Evolutionary conservation across 2,888 invertebrate species (phyloP).

Genomic region (Ashinkailepas kermadecensis): DNA sequence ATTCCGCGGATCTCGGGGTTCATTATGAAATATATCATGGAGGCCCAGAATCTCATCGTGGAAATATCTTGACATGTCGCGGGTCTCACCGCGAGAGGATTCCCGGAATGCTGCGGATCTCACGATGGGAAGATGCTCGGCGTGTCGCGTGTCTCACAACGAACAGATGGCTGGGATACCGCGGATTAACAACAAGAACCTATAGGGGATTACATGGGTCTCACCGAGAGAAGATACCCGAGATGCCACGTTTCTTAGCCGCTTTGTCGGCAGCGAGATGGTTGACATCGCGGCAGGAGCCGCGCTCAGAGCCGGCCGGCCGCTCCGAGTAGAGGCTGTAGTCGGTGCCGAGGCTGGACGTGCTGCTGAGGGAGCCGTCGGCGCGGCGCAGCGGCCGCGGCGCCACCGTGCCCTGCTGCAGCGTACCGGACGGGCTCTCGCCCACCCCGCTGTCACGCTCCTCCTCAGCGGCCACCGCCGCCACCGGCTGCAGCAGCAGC

Average conservation of each 20-base stretch:
- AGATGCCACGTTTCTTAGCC: conserved; percentile 13
- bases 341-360: conserved; percentile 9
- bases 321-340: neutral
- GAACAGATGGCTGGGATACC: too few relatives aligned
- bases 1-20: too few relatives aligned
- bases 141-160: too few relatives aligned
- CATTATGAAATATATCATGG: too few relatives aligned
- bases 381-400: conserved; percentile 21
- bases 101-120: too few relatives aligned
- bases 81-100: too few relatives aligned
- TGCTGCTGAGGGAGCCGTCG: conserved; percentile 18
- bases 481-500: neutral
- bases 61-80: too few relatives aligned
- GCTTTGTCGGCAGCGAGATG: neutral
- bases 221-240: conserved; percentile 1
- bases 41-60: too few relatives aligned
- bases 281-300: neutral
- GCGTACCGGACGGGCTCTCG: conserved; percentile 8
- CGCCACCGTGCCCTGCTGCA: conserved; percentile 8
- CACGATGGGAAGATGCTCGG: too few relatives aligned
- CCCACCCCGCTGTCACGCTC: conserved; percentile 13
- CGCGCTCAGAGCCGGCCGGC: neutral
- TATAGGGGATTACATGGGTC: neutral
- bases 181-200: too few relatives aligned
- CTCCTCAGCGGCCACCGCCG: neutral